Base-by-base conservation (phyloP, 2,797 vertebrate genomes). In the Euthynnus affinis region DNA sequence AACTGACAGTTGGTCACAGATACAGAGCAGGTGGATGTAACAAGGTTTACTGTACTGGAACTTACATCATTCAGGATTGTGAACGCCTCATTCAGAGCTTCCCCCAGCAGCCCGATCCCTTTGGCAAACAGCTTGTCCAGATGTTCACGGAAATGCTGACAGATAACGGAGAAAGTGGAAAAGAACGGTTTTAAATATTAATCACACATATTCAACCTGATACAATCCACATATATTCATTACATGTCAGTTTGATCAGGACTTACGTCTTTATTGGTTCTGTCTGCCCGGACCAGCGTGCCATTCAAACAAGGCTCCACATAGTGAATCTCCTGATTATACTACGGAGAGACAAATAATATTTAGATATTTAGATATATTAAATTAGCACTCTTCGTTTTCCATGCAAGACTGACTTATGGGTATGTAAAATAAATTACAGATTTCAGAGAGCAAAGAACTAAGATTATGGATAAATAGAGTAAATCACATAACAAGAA, bases 41-140 rank as follows among this genome's bases (percentile, higher is more conserved):
- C 77, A 18, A 57, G 32, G 15, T 65, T 62, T 52, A 40, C 37
- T 68, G 60, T 40, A 20, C 27, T 71, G 55, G 32, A 85, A 93
- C 96, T 96, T 93, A 99, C 98, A 71, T 99, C 96, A 44, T 75
- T 97, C 64, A 99, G 96, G 91, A 99, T 96, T 34, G 95, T 97
- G 94, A 99, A 99, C 9, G 98, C 98, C 89, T 99, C 98, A 4
- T 95, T 95, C 92, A 99, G 94, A 83, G 98, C 98, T 20, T 97
- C 96, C 48, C 98, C 97, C 93, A 99, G 90, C 94, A 99, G 96
- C 58, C 98, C 98, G 3, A 99, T 98, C 84, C 97, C 98, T 95
- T 99, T 99, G 60, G 97, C 98, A 92, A 97, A 98, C 85, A 99
- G 96, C 90, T 98, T 98, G 90, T 99, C 97, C 91, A 99, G 96